Conservation (phyloP, 2,113 vertebrate genomes). For the Pollachius pollachius region DNA sequence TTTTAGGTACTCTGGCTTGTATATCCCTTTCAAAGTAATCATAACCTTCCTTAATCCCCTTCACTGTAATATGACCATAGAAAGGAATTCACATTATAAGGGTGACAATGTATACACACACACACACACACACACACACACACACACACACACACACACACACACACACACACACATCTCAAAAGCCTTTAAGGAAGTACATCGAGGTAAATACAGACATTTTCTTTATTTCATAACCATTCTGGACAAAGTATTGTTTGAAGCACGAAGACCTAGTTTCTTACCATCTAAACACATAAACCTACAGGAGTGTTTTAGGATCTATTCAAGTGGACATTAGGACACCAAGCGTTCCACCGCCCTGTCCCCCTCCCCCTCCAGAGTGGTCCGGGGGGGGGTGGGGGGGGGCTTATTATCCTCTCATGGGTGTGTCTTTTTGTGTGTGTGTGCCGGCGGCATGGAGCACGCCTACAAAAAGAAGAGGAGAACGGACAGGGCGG, state of each 20-base stretch:
- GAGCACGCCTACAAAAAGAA: slow-evolving; percentile 8
- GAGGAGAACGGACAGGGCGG: slow-evolving; percentile 36
- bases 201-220: slow-evolving; percentile 65
- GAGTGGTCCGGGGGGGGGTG: too few relatives aligned
- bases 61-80: slow-evolving; percentile 65
- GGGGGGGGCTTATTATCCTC: too few relatives aligned
- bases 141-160: slow-evolving; percentile 28
- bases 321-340: slow-evolving; percentile 42
- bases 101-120: slow-evolving; percentile 52
- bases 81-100: slow-evolving; percentile 63
- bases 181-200: slow-evolving; percentile 64
- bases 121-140: slow-evolving; percentile 48
- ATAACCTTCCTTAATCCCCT: slow-evolving; percentile 37
- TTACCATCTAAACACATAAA: slow-evolving; percentile 63
- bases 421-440: not conserved
- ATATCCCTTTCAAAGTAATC: slow-evolving; percentile 64
- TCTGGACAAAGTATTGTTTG: slow-evolving; percentile 58
- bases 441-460: slow-evolving; percentile 14
- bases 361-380: slow-evolving; percentile 25
- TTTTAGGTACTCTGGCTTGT: slow-evolving; percentile 61
- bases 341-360: slow-evolving; percentile 36
- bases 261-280: slow-evolving; percentile 55
- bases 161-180: slow-evolving; percentile 53
- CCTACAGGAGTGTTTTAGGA: slow-evolving; percentile 65
- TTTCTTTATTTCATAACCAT: slow-evolving; percentile 55